Percentiles rank a stretch among this genome's conserved stretches.
These are phyloP conservation scores for Drosophila niveifrons DNA, from an alignment of 2,888 invertebrate genomes.

Conservation along the genomic window DNA sequence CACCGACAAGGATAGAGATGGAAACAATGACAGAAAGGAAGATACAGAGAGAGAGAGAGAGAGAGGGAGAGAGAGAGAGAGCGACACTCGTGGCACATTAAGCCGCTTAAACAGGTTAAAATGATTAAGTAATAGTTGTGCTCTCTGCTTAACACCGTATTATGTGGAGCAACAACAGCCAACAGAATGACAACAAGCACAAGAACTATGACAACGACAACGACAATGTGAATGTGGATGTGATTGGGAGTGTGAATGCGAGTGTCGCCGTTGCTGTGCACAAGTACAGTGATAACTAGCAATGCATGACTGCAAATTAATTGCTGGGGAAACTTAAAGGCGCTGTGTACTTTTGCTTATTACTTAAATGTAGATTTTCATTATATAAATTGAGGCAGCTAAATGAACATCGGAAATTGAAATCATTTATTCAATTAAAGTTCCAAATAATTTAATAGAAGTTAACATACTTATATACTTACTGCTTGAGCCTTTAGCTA, in stretches of 20 bases:
- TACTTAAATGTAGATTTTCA: background rate
- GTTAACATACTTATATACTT: too few species aligned
- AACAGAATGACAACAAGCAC: conserved; percentile 23
- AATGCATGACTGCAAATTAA: background rate
- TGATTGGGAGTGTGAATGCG: conserved; percentile 4
- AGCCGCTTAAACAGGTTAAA: conserved; percentile 77
- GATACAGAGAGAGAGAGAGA: conserved; percentile 5
- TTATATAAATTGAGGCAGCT: too few species aligned
- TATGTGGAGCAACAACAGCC: conserved; percentile 58
- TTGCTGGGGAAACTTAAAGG: background rate
- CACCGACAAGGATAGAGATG: conserved; percentile 13
- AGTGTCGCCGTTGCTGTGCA: conserved; percentile 5
- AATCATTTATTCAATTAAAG: too few species aligned
- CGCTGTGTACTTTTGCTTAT: too few species aligned
- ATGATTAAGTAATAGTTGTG: conserved; percentile 78
- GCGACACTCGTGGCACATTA: conserved; percentile 63
- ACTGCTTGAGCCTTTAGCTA: too few species aligned
- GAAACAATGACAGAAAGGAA: conserved; percentile 10
- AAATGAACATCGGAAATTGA: too few species aligned
- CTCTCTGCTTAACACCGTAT: conserved; percentile 67
- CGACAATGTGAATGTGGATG: conserved; percentile 12
- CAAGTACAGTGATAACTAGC: conserved; percentile 34
- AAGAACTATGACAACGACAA: conserved; percentile 36
- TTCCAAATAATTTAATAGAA: too few species aligned
- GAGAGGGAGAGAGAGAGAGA: conserved; percentile 9